Conservation (phyloP, 2,797 vertebrate genomes). For the Tachyglossus aculeatus region DNA sequence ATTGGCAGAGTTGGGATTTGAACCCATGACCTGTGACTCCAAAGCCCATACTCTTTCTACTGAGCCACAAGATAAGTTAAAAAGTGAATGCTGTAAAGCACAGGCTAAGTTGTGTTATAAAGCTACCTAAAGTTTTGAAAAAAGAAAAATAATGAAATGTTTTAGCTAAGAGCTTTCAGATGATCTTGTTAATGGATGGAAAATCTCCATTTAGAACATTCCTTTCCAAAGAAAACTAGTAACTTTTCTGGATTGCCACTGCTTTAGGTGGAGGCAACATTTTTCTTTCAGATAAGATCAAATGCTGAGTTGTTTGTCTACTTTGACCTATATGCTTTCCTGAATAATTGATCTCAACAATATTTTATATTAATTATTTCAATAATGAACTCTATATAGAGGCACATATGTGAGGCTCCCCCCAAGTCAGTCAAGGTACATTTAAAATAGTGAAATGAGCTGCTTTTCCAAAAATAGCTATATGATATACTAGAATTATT, state of each 20-base stretch:
- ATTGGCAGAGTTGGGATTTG: too few relatives aligned
- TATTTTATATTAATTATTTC: not conserved
- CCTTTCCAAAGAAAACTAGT: not conserved
- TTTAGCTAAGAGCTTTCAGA: not conserved
- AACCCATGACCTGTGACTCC: too few relatives aligned
- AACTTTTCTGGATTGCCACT: not conserved
- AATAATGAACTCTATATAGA: not conserved
- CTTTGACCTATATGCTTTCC: not conserved
- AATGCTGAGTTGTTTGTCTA: not conserved
- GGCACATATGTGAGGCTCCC: not conserved
- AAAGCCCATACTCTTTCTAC: too few relatives aligned
- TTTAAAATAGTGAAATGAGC: slow-evolving; percentile 9
- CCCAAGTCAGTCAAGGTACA: not conserved
- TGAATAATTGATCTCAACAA: not conserved
- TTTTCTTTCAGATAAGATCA: not conserved
- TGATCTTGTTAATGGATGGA: not conserved
- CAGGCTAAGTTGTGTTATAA: not conserved
- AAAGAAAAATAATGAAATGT: not conserved
- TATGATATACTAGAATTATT: not conserved
- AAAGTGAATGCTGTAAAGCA: not conserved
- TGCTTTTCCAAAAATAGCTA: not conserved
- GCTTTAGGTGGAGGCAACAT: accelerated
- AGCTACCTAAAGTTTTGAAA: not conserved
- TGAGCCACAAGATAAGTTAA: not conserved
- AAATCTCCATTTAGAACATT: not conserved